Percentiles rank a stretch among this genome's conserved stretches.
Evolutionary conservation across 92 coral and sea anemone species (phyloP).

Genomic region (Actinostola sp.): DNA sequence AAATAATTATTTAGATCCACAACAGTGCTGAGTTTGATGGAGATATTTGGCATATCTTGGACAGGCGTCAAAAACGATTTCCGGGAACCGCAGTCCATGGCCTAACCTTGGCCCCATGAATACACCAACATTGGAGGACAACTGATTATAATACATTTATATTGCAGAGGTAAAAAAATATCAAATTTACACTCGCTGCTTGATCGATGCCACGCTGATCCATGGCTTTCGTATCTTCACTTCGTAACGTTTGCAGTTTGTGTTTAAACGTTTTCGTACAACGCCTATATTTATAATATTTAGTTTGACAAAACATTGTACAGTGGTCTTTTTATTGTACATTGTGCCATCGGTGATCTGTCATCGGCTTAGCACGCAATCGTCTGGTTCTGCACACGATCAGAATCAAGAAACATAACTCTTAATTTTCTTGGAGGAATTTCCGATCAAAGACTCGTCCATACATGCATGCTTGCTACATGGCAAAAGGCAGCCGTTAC

Average conservation of each 20-base stretch:
- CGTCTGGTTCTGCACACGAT: constrained; percentile 14
- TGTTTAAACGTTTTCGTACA: background rate
- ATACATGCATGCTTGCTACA: too few species aligned
- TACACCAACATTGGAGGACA: constrained; percentile 3
- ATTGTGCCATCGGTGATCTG: background rate
- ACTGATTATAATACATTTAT: too few species aligned
- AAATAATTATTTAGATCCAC: too few species aligned
- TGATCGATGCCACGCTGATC: too few species aligned
- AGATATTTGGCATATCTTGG: constrained; percentile 36
- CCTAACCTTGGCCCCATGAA: constrained; percentile 32
- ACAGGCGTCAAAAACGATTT: constrained; percentile 40
- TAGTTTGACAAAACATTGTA: background rate
- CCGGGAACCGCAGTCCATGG: constrained; percentile 25
- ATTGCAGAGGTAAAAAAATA: background rate
- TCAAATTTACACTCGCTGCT: constrained; percentile 9
- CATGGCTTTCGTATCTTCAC: background rate
- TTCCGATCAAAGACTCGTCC: too few species aligned
- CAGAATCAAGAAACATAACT: background rate
- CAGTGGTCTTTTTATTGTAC: constrained; percentile 11
- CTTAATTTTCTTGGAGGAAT: too few species aligned
- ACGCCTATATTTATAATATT: background rate
- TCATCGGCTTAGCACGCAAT: constrained; percentile 19
- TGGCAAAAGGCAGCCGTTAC: too few species aligned
- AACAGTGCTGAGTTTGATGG: background rate
- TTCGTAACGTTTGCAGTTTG: background rate